These are phyloP conservation scores for Dicycla oo DNA, from an alignment of 2,888 invertebrate genomes.

Conservation along the genomic window DNA sequence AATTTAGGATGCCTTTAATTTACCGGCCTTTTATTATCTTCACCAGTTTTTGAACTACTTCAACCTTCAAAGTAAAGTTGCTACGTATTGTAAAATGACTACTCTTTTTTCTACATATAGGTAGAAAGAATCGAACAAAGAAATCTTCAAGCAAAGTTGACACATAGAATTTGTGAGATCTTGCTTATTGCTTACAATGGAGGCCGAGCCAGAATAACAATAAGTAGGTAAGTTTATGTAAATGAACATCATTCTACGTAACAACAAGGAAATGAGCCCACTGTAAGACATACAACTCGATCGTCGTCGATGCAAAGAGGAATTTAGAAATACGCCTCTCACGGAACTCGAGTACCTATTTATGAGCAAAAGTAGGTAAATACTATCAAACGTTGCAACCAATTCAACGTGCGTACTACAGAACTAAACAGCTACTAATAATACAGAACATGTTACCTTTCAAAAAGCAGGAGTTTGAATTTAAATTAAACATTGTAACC, in stretches of 20 bases:
- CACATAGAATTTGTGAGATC: slow-evolving; percentile 75
- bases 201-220: slow-evolving; percentile 84
- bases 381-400: slow-evolving; percentile 4
- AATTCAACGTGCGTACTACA: slow-evolving; percentile 13
- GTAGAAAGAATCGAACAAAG: slow-evolving; percentile 31
- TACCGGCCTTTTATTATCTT: slow-evolving; percentile 7
- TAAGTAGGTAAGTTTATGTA: slow-evolving; percentile 90
- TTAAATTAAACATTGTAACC: slow-evolving; percentile 51
- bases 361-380: slow-evolving; percentile 27
- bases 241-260: slow-evolving; percentile 85
- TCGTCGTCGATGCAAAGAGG: slow-evolving; percentile 75
- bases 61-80: background rate
- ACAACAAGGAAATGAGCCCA: slow-evolving; percentile 88
- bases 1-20: background rate
- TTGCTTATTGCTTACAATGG: slow-evolving; percentile 79
- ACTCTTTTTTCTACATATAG: background rate
- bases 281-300: slow-evolving; percentile 81
- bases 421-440: slow-evolving; percentile 19
- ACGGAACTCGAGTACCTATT: slow-evolving; percentile 52
- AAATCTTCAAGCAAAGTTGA: slow-evolving; percentile 9
- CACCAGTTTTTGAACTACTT: background rate
- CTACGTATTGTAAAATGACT: background rate
- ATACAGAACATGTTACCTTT: slow-evolving; percentile 26
- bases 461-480: slow-evolving; percentile 25
- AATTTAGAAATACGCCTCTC: slow-evolving; percentile 78